Base-by-base conservation (phyloP, 2,888 invertebrate species). In the Drosophila ustulata region DNA sequence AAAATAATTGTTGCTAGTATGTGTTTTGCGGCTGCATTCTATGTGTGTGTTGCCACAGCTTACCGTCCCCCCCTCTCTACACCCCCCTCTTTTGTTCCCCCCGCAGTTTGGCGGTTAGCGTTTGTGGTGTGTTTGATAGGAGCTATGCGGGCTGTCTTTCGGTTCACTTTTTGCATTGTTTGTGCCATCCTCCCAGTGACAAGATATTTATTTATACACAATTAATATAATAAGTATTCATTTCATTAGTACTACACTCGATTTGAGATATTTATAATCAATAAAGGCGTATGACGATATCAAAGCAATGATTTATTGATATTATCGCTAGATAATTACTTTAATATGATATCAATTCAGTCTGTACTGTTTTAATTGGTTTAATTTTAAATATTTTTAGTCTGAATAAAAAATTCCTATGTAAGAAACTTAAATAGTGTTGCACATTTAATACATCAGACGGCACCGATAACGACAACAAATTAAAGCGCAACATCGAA, bases 1-100 rank as follows among this genome's bases (percentile, higher is more conserved):
- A 77, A 70, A 70, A 79, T 75, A 79, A 76, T 79, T 75, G 75
- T 66, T 69, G 79, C 59, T 76, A 57, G 56, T 49, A 67, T 77
- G 64, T 66, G 77, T 71, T 75, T 61, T 77, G 80, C 71, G 80
- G 80, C 51, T 65, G 59, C 66, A 78, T 63, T 79, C 70, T 62
- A 62, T 70, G 76, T 65, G 49, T 59, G 64, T 53, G 46, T 59
- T 67, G 62, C 62, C 49, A 26, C 37, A 30, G n/a, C 28, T 25
- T 26, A 13, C 23, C 18, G 8, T 37, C 37, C 4, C 2, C 32
- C 5, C 4, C 2, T 13, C 23, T 0, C 1, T n/a, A 5, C 25
- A 4, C 9, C 26, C 4, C 18, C 18, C 3, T 41, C 5, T 1
- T 2, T 32, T 34, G 8, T 9, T 7, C 37, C 7, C 8, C 47